Evolutionary conservation across 1,140 invertebrate genomes (phyloP), one percentile per base, ranked within the genome.

Genomic region (Diabrotica virgifera): DNA sequence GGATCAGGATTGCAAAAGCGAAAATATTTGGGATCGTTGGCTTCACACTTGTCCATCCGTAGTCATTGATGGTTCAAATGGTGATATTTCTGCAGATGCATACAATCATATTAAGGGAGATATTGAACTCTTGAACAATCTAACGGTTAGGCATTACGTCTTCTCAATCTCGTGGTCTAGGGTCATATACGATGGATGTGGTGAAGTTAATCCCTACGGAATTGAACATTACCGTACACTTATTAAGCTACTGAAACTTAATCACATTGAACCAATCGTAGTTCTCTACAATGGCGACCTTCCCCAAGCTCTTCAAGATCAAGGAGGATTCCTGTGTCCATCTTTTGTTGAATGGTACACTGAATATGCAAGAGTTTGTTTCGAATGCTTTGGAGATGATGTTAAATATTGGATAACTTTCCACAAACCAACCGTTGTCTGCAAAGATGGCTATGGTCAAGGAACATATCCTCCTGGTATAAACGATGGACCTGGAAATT

Each of bases 391-490:
- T 67, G 87, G 87, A 0, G 82, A 85, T 74, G 80, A 84, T 66
- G 85, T 88, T 0, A 85, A 83, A 55, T 56, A 80, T 14, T 92
- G 89, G 87, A 84, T 87, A 1, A 91, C 90, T 0, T 84, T 92
- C 63, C 91, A 91, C 74, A 89, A 92, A 75, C 88, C 89, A 4
- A 84, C 84, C 81, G 85, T 87, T 62, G 82, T 85, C 5, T 89
- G 87, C 51, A 71, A 72, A 52, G 70, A 54, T 57, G 71, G n/a
- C 8, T 54, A 12, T 5, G 6, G 12, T 12, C 8, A 0, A n/a
- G 65, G 61, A 10, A 50, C 46, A 50, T 51, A 8, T 55, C 5
- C 52, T 2, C 81, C 6, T 81, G 85, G 51, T 80, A 82, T 60
- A 82, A 83, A 81, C 67, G 40, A 46, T 55, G 9, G 52, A 5